Conservation (phyloP, 2,888 invertebrate species). For the Ganaspis brasiliensis region DNA sequence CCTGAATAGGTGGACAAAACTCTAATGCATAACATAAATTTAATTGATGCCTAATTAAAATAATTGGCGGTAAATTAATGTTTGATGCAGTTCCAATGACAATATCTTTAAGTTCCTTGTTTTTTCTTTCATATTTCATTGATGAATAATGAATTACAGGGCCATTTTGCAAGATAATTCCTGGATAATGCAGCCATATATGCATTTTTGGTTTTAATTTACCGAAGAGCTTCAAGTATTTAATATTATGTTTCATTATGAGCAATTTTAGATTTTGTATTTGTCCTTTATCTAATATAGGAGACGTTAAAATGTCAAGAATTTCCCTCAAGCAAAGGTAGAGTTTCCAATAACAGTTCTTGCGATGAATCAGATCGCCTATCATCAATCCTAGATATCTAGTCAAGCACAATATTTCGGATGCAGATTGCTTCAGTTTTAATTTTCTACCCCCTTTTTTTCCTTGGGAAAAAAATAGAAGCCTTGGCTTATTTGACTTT, state of each 20-base stretch:
- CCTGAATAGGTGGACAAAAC: neutral
- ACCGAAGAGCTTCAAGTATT: conserved; percentile 47
- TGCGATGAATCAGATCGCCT: conserved; percentile 45
- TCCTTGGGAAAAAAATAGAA: conserved; percentile 50
- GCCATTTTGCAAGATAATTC: conserved; percentile 45
- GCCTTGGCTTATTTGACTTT: conserved; percentile 49
- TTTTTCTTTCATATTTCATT: conserved; percentile 50
- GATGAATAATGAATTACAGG: conserved; percentile 49
- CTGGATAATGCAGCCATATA: conserved; percentile 46
- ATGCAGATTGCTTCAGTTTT: neutral
- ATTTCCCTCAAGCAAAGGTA: conserved; percentile 39
- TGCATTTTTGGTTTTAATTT: conserved; percentile 52
- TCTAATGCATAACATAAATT: conserved; percentile 47
- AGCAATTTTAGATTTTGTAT: conserved; percentile 41
- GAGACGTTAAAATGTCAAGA: conserved; percentile 45
- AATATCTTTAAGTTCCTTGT: conserved; percentile 49
- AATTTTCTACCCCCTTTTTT: conserved; percentile 46
- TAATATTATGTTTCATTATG: conserved; percentile 45
- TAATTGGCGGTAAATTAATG: conserved; percentile 46
- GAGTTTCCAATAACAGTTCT: conserved; percentile 40
- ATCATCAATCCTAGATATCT: conserved; percentile 50
- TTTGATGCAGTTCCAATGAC: conserved; percentile 44
- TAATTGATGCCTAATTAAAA: conserved; percentile 49
- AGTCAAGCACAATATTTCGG: conserved; percentile 28
- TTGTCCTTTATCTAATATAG: conserved; percentile 44